A percentile compares a stretch with the other conserved stretches of the same genome.
Conservation (phyloP, 2,797 vertebrate species). For the Limosa lapponica region DNA sequence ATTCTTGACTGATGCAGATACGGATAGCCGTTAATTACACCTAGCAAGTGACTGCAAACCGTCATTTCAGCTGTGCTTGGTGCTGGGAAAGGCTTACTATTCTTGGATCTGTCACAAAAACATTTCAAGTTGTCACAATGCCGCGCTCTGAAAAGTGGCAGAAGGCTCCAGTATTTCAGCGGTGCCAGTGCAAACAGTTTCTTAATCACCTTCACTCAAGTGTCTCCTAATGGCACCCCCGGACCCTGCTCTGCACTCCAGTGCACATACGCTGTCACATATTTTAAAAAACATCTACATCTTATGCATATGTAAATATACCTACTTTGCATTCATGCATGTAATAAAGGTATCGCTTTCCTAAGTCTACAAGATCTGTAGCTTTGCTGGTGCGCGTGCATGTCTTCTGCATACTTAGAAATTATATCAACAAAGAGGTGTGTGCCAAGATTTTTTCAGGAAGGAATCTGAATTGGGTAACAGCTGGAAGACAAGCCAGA, state of each 20-base stretch:
- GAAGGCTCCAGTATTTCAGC: background rate
- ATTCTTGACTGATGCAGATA: background rate
- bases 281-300: background rate
- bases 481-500: background rate
- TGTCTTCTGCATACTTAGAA: background rate
- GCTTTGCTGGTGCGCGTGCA: background rate
- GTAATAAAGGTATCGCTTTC: background rate
- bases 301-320: background rate
- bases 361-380: background rate
- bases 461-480: background rate
- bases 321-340: background rate
- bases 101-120: conserved; percentile 23
- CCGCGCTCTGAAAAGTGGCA: background rate
- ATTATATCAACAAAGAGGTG: background rate
- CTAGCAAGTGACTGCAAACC: background rate
- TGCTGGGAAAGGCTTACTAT: conserved; percentile 21
- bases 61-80: background rate
- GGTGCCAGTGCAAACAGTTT: conserved; percentile 27
- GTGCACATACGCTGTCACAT: background rate
- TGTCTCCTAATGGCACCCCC: background rate
- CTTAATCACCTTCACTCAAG: background rate
- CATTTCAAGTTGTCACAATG: background rate
- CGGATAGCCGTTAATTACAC: rapidly evolving
- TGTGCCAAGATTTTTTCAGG: background rate
- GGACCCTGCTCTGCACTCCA: background rate